These are phyloP conservation scores for Cerastis rubricosa DNA, from an alignment of 2,888 invertebrate species.

Conservation along the genomic window DNA sequence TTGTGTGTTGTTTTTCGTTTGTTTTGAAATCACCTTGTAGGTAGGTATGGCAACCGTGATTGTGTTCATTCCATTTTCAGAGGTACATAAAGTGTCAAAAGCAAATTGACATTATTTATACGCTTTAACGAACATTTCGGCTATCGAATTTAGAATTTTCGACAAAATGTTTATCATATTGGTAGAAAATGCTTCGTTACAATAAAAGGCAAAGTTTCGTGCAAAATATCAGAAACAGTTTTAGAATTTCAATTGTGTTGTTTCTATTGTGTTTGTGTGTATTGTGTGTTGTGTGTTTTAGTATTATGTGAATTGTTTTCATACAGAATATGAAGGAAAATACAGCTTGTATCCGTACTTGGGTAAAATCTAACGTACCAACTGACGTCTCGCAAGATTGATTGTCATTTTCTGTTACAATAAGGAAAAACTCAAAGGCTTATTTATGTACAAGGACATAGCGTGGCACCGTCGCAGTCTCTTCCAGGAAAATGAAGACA, in stretches of 20 bases:
- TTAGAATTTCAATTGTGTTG: constrained; percentile 39
- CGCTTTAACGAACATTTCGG: constrained; percentile 14
- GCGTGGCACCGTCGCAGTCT: background rate
- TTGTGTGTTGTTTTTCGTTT: constrained; percentile 25
- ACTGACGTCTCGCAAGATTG: constrained; percentile 2
- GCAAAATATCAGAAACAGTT: constrained; percentile 15
- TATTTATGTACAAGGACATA: background rate
- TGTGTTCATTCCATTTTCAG: constrained; percentile 25
- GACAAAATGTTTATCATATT: constrained; percentile 16
- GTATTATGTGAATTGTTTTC: constrained; percentile 23
- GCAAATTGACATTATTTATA: constrained; percentile 32
- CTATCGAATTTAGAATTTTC: constrained; percentile 18
- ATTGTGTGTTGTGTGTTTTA: too few species aligned
- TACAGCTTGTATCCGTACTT: background rate
- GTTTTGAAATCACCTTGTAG: constrained; percentile 34
- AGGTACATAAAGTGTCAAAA: constrained; percentile 30
- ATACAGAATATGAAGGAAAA: background rate
- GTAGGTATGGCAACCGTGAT: constrained; percentile 27
- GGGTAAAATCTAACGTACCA: constrained; percentile 1
- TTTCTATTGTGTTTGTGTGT: too few species aligned
- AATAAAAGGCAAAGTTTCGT: constrained; percentile 24
- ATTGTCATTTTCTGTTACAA: constrained; percentile 29
- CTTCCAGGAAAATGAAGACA: constrained; percentile 14
- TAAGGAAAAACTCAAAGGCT: constrained; percentile 33
- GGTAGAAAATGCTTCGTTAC: constrained; percentile 10